phyloP scores from a whole-genome alignment of 2,888 invertebrate genomes.

The Tricholauxania praeusta region DNA sequence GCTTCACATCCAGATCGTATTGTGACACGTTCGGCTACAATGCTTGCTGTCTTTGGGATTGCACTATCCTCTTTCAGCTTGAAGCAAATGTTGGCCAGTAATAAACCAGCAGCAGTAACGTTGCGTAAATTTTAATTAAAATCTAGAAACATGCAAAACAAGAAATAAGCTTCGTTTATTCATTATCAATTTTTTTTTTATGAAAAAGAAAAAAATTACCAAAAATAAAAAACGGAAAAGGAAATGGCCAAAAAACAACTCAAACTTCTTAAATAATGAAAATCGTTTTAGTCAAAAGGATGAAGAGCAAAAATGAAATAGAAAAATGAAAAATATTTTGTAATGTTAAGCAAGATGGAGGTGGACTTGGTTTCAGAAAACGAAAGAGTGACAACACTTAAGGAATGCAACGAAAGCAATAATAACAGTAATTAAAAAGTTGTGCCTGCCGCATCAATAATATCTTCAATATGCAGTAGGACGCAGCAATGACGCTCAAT shows the following conservation, averaged over 20 bases:
- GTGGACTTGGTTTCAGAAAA: too few species aligned
- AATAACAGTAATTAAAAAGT: neutral
- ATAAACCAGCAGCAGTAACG: slow-evolving; percentile 47
- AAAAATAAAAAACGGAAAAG: slow-evolving; percentile 2
- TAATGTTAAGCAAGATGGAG: slow-evolving; percentile 1
- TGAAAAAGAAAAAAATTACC: slow-evolving; percentile 3
- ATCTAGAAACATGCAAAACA: slow-evolving; percentile 8
- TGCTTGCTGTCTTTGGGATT: slow-evolving; percentile 72
- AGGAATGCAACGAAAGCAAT: neutral
- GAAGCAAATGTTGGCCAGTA: slow-evolving; percentile 71
- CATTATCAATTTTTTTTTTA: slow-evolving; percentile 24
- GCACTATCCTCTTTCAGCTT: slow-evolving; percentile 75
- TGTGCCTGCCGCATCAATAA: too few species aligned
- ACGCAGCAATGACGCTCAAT: too few species aligned
- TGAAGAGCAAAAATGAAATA: neutral
- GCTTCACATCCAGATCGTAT: slow-evolving; percentile 68
- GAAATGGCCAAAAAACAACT: neutral
- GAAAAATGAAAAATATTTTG: slow-evolving; percentile 1
- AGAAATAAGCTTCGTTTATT: slow-evolving; percentile 32
- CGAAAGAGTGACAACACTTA: too few species aligned
- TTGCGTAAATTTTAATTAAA: slow-evolving; percentile 58
- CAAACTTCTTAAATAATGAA: too few species aligned
- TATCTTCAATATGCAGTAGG: too few species aligned
- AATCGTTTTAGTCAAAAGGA: too few species aligned
- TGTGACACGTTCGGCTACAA: slow-evolving; percentile 72